Evolutionary conservation across 2,797 vertebrate genomes (phyloP), one percentile per base, ranked within the genome.

Genomic region (Helicolenus hilgendorfi): DNA sequence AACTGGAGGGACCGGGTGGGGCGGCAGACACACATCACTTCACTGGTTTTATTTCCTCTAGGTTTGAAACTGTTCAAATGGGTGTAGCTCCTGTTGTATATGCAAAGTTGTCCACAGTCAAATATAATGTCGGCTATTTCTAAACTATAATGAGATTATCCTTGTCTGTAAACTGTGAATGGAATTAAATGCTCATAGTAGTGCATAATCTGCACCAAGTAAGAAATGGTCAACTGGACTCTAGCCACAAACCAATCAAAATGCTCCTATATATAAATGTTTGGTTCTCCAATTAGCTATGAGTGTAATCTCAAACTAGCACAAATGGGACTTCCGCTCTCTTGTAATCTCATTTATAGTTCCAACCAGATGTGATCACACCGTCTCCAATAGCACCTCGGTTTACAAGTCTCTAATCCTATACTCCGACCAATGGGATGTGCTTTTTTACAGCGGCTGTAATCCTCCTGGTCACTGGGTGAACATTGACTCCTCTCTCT

Each of bases 391-490:
- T 88, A 67, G 22, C 53, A 38, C 14, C 38, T 15, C 13, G 1
- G 0, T 29, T 77, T 62, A 63, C 73, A 62, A 14, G 18, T 3
- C 18, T 31, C 31, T 81, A 87, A 89, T 92, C 85, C 85, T 33
- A 35, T 35, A 60, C 73, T 79, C 31, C 13, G 64, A 84, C 86
- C 85, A 93, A 89, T 87, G 53, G 87, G 85, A 86, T 84, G 75
- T 45, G 74, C 90, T 92, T 88, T 83, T 77, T 84, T 77, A 68
- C 36, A 62, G 67, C 18, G 74, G 14, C 27, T 31, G 41, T 72
- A 78, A 84, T 73, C 56, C 35, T 68, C 3, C 0, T 41, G 70
- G 77, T 84, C 62, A 59, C 33, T 18, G 2, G 71, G 63, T 59
- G 80, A 77, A 83, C 18, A 26, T 7, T 26, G 58, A 64, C 68